Evolutionary conservation across 2,113 vertebrate genomes (phyloP), one percentile per base, ranked within the genome.

Genomic region (Miniopterus natalensis): DNA sequence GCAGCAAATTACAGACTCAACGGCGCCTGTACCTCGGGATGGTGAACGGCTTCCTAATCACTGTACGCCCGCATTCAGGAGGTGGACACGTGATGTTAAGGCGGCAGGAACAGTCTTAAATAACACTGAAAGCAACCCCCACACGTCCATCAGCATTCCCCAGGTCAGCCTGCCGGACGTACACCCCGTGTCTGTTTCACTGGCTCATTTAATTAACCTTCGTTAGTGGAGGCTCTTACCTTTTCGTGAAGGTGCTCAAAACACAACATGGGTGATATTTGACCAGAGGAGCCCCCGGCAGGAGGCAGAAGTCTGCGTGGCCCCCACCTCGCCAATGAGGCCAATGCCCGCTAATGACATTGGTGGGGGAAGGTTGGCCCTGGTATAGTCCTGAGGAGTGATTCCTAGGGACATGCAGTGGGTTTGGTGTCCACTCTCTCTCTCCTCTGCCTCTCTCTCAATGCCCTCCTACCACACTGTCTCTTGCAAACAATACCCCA

Each of bases 1-100:
- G 97, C 92, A 96, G 96, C 83, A 95, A 92, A 97, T 97, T 94
- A 96, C 91, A 93, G 92, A 96, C 89, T 85, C 96, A 97, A 92
- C 77, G 92, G 78, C 15, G 97, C 55, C 1, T 85, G n/a, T 23
- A 61, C 49, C 63, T 96, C 63, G 63, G 83, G 88, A 65, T 5
- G 23, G 8, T 21, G 71, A 87, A 27, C 74, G 36, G 88, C 86
- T 47, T 70, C 29, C 84, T 84, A 74, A 73, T 91, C 85, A 80
- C 8, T 42, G 73, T 4, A n/a, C 51, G 49, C 96, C 63, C 59
- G 51, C 53, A 85, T 78, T 92, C 59, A 11, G 57, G 55, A 84
- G 55, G 63, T 51, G 73, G 49, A 36, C 47, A 83, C 47, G 73
- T 11, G 86, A 63, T 31, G 15, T 13, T 2, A 27, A 70, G 77